Evolutionary conservation across 2,113 vertebrate species (phyloP).

Genomic region (Accipiter cooperii): DNA sequence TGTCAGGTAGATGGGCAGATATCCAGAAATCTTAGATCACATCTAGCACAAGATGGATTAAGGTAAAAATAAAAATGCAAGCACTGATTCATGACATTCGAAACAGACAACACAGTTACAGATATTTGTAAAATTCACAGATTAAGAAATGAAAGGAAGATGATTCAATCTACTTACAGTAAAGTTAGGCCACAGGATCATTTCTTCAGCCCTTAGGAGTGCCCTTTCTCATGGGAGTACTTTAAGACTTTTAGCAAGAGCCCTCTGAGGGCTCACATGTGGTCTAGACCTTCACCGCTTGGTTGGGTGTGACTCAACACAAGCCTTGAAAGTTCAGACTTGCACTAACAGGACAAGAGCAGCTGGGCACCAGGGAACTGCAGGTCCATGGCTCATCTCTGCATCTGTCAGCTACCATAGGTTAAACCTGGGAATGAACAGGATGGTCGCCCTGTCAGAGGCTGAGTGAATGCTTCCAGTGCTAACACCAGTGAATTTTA

Average conservation of each 20-base stretch:
- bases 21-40: background rate
- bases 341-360: background rate
- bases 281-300: fast-evolving
- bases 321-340: background rate
- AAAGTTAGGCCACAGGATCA: background rate
- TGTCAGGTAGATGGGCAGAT: background rate
- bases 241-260: background rate
- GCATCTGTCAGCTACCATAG: background rate
- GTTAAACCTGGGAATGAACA: background rate
- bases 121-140: background rate
- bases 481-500: background rate
- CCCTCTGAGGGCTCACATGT: background rate
- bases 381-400: background rate
- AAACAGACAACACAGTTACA: background rate
- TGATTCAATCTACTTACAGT: background rate
- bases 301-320: background rate
- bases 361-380: background rate
- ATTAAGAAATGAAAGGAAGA: background rate
- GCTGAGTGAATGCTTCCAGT: background rate
- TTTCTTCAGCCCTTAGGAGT: background rate
- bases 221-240: background rate
- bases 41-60: background rate
- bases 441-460: background rate
- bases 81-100: background rate
- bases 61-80: background rate